Conservation (phyloP, 2,113 vertebrate genomes). For the Plectropomus leopardus region DNA sequence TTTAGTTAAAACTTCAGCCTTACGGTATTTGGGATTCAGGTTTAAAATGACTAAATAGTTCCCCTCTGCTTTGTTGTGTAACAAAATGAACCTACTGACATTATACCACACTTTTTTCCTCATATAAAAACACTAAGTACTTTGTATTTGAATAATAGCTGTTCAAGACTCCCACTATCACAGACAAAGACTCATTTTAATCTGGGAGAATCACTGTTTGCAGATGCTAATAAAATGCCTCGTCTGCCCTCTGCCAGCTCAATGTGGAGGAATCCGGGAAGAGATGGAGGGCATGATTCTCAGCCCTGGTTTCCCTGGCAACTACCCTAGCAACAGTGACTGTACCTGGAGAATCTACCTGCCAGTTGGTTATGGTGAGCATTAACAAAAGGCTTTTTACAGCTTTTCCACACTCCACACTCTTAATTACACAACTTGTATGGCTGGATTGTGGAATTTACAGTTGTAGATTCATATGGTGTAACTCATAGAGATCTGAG, state of each 20-base stretch:
- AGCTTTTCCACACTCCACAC: slow-evolving; percentile 21
- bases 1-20: not conserved
- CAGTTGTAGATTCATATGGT: not conserved
- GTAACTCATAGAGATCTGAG: not conserved
- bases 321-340: slow-evolving; percentile 98
- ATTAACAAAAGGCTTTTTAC: slow-evolving; percentile 4
- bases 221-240: slow-evolving; percentile 37
- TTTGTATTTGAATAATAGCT: not conserved
- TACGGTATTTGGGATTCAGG: not conserved
- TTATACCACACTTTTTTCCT: not conserved
- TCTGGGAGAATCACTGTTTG: slow-evolving; percentile 18
- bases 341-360: slow-evolving; percentile 96
- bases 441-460: not conserved
- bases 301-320: slow-evolving; percentile 98
- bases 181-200: not conserved
- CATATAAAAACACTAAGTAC: not conserved
- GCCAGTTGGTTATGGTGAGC: slow-evolving; percentile 95
- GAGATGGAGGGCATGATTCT: slow-evolving; percentile 97
- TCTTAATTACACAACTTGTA: slow-evolving; percentile 11
- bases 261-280: slow-evolving; percentile 93
- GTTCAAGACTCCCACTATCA: not conserved
- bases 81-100: not conserved
- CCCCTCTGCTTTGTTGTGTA: not conserved
- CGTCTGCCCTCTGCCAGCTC: slow-evolving; percentile 83
- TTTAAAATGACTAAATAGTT: not conserved